phyloP scores from a whole-genome alignment of 2,888 invertebrate species.

The Ypsolopha scabrella region DNA sequence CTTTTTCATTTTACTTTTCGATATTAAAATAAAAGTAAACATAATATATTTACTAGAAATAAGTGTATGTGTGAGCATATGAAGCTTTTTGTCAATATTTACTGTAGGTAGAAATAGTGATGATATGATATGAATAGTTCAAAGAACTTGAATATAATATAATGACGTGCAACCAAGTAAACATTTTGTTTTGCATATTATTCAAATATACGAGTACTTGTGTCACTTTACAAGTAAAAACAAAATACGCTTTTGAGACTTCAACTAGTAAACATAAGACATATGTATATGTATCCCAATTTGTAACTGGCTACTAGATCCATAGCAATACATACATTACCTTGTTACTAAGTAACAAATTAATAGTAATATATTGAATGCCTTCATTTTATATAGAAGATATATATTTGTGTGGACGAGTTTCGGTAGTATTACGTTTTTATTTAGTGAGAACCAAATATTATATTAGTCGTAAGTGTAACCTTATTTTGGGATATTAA shows the following conservation, averaged over 20 bases:
- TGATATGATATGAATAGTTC: neutral
- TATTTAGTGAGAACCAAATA: conserved; percentile 57
- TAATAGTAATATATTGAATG: neutral
- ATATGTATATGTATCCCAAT: neutral
- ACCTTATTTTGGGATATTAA: conserved; percentile 16
- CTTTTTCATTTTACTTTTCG: neutral
- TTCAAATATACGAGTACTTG: neutral
- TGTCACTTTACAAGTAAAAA: neutral
- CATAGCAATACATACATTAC: neutral
- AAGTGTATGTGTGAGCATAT: no score
- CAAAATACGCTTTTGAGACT: neutral
- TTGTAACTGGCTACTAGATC: neutral
- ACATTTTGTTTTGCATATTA: neutral
- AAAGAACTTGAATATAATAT: neutral
- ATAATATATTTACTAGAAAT: neutral
- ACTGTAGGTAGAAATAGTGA: neutral
- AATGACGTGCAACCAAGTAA: neutral
- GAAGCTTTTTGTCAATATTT: neutral
- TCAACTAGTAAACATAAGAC: neutral
- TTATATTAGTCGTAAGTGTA: conserved; percentile 28
- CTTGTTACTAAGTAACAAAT: neutral
- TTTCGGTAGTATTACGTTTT: conserved; percentile 11
- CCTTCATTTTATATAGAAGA: neutral
- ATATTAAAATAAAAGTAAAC: neutral
- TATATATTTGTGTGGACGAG: neutral